These are phyloP conservation scores for Sebastes kiyomatsui DNA, from an alignment of 2,797 vertebrate genomes.

Conservation along the genomic window DNA sequence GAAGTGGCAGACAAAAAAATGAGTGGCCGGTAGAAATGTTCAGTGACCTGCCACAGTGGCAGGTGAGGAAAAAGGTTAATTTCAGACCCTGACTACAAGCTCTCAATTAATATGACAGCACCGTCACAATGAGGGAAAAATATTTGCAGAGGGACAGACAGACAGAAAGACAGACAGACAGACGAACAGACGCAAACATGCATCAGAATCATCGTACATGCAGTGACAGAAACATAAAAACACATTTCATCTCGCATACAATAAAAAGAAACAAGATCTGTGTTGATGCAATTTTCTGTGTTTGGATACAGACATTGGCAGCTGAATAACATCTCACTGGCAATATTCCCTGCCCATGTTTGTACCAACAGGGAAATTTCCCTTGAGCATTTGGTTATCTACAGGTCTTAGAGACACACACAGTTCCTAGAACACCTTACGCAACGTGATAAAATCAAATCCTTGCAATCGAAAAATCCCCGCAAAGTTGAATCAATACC, in stretches of 20 bases:
- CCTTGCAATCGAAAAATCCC: neutral
- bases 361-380: constrained; percentile 22
- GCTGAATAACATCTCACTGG: neutral
- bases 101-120: neutral
- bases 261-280: neutral
- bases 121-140: neutral
- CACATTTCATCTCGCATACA: neutral
- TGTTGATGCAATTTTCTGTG: neutral
- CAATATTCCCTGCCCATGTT: constrained; percentile 17
- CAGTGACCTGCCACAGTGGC: too few species aligned
- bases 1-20: too few species aligned
- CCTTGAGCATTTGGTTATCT: constrained; percentile 6
- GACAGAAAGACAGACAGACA: neutral
- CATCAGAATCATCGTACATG: neutral
- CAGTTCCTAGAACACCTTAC: neutral
- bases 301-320: constrained; percentile 1
- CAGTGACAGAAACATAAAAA: neutral
- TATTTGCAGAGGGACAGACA: neutral
- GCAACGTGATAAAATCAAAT: neutral
- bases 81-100: neutral
- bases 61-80: too few species aligned
- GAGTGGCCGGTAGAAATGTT: too few species aligned
- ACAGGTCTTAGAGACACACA: neutral
- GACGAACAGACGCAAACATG: neutral
- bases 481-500: constrained; percentile 8